Evolutionary conservation across 1,140 invertebrate genomes (phyloP), one percentile per base, ranked within the genome.

Genomic region (Philaenus spumarius): DNA sequence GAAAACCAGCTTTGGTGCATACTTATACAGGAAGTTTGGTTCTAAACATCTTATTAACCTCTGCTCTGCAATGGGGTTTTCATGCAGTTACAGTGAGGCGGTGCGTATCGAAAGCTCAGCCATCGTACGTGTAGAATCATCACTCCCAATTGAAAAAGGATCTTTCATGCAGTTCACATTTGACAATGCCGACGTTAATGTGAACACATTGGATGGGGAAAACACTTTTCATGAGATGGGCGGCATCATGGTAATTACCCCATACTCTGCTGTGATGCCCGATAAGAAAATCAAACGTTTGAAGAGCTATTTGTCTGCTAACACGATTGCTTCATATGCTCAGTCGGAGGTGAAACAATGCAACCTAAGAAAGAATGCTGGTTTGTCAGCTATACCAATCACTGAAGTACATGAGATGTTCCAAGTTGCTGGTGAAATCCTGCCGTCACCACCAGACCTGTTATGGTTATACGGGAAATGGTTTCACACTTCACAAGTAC

Each of bases 231-330:
- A n/a, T n/a, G n/a, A 39, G 40, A 62, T 62, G 55, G 60, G 60
- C 42, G 55, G 60, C 19, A 62, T 62, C 35, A 58, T 56, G 55
- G 35, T 40, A 23, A 48, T 64, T n/a, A 60, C 60, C 11, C 62
- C 62, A 23, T 22, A 42, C 19, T 46, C 45, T 24, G 17, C 59
- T 46, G 59, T 50, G 15, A 14, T 60, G 40, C 59, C 52, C 12
- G 52, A 47, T 26, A 45, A 55, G 24, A 55, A 7, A 14, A 55
- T 55, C 34, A 37, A 37, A 15, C 52, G 52, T 20, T 55, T 55
- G 37, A 55, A 46, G 43, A 46, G 24, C 14, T 26, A 52, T 52
- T 9, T 52, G 7, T 52, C 48, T 52, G 48, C 48, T 30, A 22
- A 52, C 48, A 37, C 48, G 17, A 52, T 52, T n/a, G 22, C 14